Base-by-base conservation (phyloP, 2,797 vertebrate species). In the Ataeniobius toweri region DNA sequence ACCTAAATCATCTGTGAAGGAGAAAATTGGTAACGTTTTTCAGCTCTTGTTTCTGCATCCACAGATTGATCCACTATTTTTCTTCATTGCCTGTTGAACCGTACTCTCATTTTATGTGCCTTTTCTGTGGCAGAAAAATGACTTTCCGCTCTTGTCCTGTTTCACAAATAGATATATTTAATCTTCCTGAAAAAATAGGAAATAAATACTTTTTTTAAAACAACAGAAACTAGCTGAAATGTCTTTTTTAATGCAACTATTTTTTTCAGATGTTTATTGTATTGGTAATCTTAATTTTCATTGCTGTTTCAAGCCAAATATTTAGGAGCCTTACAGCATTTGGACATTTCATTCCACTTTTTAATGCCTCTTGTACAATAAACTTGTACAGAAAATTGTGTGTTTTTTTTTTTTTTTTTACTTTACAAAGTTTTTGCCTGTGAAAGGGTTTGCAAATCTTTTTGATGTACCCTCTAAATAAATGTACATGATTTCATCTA, bases 341-440 rank as follows among this genome's bases (percentile, higher is more conserved):
- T 41, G 58, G 26, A 78, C 56, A 75, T 76, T 75, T 81, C 39
- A 69, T 39, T 80, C 3, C 22, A 12, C 56, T 76, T 77, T 76
- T 48, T 72, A 74, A 73, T 1, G 77, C 20, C 36, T 75, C 67
- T 63, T 61, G 12, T 56, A 63, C 58, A 81, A 75, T 85, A 88
- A 89, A 90, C 71, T 74, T 73, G 46, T 76, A 18, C 73, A 80
- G 36, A n/a, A 76, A 48, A 50, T 71, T 61, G 24, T 20, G 22
- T 58, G 61, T 72, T 61, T 76, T 28, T 72, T 24, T 26, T 51
- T 74, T 58, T 1, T 28, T 3, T 55, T 77, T 56, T 6, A 22
- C 2, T 22, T 26, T 13, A 48, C 28, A 31, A 16, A 24, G 28
- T 24, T 24, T 44, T 44, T 0, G 20, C 46, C 12, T 46, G 7